These are phyloP conservation scores for Stenurella melanura DNA, from an alignment of 2,888 invertebrate species.

Conservation along the genomic window DNA sequence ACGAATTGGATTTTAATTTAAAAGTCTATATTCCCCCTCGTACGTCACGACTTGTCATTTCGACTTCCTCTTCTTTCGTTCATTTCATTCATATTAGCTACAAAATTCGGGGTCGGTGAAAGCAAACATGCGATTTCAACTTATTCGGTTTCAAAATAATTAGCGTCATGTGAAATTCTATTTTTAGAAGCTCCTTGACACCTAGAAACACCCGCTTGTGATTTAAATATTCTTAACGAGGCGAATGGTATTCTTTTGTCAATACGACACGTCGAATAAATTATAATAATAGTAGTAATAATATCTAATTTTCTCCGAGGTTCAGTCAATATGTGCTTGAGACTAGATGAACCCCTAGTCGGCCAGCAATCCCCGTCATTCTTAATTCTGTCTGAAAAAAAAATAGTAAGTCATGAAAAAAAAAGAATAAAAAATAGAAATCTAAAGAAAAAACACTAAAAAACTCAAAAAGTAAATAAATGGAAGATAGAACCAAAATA, in stretches of 20 bases:
- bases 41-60: slow-evolving; percentile 38
- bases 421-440: no score
- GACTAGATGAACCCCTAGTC: no score
- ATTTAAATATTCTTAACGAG: not conserved
- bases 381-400: no score
- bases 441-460: no score
- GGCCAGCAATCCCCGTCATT: no score
- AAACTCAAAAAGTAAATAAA: no score
- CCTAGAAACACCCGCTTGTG: not conserved
- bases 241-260: not conserved
- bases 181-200: not conserved
- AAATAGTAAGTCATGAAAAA: no score
- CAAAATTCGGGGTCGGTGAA: slow-evolving; percentile 35
- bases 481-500: no score
- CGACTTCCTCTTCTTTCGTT: slow-evolving; percentile 43
- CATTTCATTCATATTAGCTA: slow-evolving; percentile 40
- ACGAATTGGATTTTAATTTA: slow-evolving; percentile 38
- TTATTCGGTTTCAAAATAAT: slow-evolving; percentile 21
- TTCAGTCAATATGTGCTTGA: no score
- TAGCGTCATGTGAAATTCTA: slow-evolving; percentile 13
- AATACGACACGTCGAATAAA: not conserved
- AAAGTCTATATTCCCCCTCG: slow-evolving; percentile 29
- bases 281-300: not conserved
- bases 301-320: no score
- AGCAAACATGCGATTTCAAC: slow-evolving; percentile 28